phyloP scores from a whole-genome alignment of 2,797 vertebrate species.

The Erithacus rubecula region DNA sequence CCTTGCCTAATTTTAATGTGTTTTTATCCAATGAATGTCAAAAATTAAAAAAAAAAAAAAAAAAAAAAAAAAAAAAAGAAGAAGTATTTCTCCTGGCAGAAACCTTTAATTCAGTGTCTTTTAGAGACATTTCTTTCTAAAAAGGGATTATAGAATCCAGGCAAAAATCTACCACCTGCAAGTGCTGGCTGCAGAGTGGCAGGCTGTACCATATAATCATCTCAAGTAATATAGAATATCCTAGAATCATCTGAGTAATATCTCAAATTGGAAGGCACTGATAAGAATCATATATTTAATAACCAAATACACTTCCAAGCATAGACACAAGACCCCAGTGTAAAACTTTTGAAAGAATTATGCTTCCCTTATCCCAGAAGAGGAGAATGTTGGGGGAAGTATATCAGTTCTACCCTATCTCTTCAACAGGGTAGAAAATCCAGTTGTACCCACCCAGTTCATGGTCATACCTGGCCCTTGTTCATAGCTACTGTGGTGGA shows the following conservation, averaged over 20 bases:
- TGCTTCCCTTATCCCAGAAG: background rate
- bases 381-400: background rate
- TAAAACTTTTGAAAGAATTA: background rate
- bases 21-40: background rate
- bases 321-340: background rate
- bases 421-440: background rate
- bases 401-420: background rate
- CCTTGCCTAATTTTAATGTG: background rate
- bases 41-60: background rate
- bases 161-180: background rate
- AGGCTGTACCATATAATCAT: background rate
- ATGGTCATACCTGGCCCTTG: background rate
- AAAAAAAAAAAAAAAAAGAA: background rate
- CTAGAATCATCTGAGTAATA: background rate
- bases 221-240: no score
- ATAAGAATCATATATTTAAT: background rate
- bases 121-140: background rate
- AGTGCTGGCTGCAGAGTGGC: background rate
- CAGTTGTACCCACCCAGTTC: background rate
- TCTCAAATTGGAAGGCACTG: background rate
- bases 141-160: background rate
- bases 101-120: background rate
- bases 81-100: background rate
- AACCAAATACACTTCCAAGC: background rate
- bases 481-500: background rate